phyloP scores from a whole-genome alignment of 2,797 vertebrate genomes.

The Alectoris magna region DNA sequence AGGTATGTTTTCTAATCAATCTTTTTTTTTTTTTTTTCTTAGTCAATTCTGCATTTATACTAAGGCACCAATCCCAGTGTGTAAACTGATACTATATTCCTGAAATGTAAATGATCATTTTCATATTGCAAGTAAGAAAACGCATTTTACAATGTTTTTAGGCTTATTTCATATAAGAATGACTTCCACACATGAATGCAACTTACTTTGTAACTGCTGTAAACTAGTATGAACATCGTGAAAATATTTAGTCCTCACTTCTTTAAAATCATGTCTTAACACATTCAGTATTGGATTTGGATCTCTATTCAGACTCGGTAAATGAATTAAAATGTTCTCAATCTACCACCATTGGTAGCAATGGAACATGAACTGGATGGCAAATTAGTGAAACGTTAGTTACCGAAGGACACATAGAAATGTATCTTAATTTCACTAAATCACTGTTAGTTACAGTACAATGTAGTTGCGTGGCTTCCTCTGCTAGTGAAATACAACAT shows the following conservation, averaged over 20 bases:
- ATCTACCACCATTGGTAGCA: not conserved
- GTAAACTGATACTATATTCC: not conserved
- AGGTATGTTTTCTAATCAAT: not conserved
- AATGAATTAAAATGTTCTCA: not conserved
- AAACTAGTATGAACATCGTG: not conserved
- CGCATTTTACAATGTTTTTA: not conserved
- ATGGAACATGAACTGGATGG: not conserved
- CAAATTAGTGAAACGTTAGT: not conserved
- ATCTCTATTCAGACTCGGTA: not conserved
- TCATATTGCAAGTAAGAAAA: not conserved
- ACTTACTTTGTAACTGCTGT: not conserved
- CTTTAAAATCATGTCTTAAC: not conserved
- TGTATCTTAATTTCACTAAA: not conserved
- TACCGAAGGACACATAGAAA: not conserved
- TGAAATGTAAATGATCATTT: not conserved
- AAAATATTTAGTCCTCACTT: not conserved
- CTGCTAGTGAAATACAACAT: not conserved
- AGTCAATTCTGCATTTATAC: not conserved
- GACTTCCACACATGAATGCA: not conserved
- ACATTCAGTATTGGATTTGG: not conserved
- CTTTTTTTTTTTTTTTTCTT: not conserved
- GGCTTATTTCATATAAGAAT: not conserved
- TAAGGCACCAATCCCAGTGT: not conserved
- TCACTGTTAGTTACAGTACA: not conserved
- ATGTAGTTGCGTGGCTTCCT: not conserved